Percentiles rank a stretch among this genome's conserved stretches.
Evolutionary conservation across 2,888 invertebrate species (phyloP).

Genomic region (Pristionchus mayeri): DNA sequence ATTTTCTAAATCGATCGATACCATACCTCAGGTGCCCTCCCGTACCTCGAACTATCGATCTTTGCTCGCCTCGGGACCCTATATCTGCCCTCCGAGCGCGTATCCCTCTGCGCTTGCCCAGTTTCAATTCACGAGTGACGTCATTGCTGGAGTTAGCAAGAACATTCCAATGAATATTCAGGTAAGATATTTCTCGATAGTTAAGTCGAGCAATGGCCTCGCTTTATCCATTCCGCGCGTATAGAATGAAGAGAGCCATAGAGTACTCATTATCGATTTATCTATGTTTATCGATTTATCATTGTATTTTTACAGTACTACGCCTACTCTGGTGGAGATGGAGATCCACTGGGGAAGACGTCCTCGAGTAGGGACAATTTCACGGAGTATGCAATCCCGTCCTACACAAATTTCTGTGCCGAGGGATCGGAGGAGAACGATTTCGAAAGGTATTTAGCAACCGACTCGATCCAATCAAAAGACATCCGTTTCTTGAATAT

Average conservation of each 20-base stretch:
- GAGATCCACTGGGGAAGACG: not conserved
- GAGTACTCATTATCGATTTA: no score
- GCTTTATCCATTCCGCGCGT: no score
- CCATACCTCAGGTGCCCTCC: not conserved
- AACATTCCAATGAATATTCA: not conserved
- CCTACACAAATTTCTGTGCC: constrained; percentile 5
- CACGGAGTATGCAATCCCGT: not conserved
- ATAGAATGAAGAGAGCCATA: no score
- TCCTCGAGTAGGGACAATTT: not conserved
- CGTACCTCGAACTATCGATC: not conserved
- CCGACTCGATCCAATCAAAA: no score
- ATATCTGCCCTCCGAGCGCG: not conserved
- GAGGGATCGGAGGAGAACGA: constrained; percentile 20
- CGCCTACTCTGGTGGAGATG: constrained; percentile 27
- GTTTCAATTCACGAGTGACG: constrained; percentile 41
- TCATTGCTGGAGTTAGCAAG: not conserved
- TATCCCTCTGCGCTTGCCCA: constrained; percentile 2
- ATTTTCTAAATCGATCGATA: not conserved
- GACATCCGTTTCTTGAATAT: no score
- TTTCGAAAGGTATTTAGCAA: constrained; percentile 29
- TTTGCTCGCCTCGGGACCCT: not conserved
- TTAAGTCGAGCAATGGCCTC: not conserved
- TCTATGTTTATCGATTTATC: no score
- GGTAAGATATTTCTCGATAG: not conserved
- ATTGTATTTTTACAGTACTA: constrained; percentile 24